Conservation (phyloP, 2,113 vertebrate species). For the Serinus canaria region DNA sequence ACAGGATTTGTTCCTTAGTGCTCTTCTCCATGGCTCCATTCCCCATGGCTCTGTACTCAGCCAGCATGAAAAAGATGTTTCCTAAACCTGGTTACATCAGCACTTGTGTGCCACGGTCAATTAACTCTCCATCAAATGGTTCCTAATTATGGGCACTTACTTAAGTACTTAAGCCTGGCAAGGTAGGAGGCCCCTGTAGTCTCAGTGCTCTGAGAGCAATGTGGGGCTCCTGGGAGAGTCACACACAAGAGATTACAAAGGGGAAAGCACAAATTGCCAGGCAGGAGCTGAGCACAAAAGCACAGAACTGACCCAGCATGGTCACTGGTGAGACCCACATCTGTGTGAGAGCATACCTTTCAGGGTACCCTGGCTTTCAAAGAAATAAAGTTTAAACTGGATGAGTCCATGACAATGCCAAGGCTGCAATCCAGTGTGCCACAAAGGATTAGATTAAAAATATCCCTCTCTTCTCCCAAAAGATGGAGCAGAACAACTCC, state of each 20-base stretch:
- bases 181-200: background rate
- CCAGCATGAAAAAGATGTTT: background rate
- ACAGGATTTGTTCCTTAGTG: background rate
- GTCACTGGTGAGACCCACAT: background rate
- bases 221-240: background rate
- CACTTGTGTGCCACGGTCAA: background rate
- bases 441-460: background rate
- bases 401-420: background rate
- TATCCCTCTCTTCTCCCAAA: background rate
- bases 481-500: background rate
- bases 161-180: background rate
- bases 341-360: no score
- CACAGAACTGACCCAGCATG: background rate
- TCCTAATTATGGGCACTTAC: background rate
- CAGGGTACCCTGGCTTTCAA: background rate
- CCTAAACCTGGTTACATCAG: background rate
- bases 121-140: background rate
- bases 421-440: background rate
- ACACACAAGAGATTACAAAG: background rate
- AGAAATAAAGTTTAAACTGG: background rate
- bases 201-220: background rate
- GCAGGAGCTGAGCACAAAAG: background rate
- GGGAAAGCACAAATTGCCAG: background rate
- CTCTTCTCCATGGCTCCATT: background rate
- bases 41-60: background rate